phyloP scores from a whole-genome alignment of 2,797 vertebrate species.

The Eidolon dupreanum region DNA sequence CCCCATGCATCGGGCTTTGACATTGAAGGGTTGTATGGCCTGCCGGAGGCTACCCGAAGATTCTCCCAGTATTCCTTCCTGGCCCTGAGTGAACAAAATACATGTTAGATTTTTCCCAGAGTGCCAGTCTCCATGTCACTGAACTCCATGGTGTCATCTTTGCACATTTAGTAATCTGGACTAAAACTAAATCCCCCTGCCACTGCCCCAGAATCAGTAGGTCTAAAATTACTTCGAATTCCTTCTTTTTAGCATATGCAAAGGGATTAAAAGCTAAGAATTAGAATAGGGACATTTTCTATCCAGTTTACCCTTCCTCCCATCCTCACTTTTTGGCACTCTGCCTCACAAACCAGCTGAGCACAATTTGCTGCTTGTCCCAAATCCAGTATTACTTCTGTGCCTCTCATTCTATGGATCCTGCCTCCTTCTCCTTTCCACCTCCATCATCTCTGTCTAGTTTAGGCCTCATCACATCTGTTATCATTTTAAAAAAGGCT shows the following conservation, averaged over 20 bases:
- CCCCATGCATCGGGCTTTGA: constrained; percentile 93
- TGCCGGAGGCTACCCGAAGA: constrained; percentile 93
- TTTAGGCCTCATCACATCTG: neutral
- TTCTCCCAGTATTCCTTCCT: constrained; percentile 97
- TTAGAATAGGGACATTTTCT: neutral
- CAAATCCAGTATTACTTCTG: neutral
- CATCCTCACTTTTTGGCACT: neutral
- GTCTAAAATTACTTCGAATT: neutral
- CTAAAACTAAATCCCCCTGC: neutral
- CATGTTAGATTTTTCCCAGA: neutral
- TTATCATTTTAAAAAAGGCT: neutral
- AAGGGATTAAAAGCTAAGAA: neutral
- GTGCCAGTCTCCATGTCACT: neutral
- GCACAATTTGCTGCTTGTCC: neutral
- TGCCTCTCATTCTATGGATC: no score
- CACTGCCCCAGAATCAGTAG: neutral
- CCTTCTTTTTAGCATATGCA: neutral
- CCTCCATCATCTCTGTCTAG: neutral
- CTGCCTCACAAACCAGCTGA: neutral
- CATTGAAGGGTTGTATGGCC: constrained; percentile 92
- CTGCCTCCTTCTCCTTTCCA: neutral
- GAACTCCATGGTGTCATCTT: neutral
- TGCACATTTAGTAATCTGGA: neutral
- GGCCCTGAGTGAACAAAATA: constrained; percentile 87
- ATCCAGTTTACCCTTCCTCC: neutral